Conservation (phyloP, 2,113 vertebrate genomes). For the Mastomys coucha region DNA sequence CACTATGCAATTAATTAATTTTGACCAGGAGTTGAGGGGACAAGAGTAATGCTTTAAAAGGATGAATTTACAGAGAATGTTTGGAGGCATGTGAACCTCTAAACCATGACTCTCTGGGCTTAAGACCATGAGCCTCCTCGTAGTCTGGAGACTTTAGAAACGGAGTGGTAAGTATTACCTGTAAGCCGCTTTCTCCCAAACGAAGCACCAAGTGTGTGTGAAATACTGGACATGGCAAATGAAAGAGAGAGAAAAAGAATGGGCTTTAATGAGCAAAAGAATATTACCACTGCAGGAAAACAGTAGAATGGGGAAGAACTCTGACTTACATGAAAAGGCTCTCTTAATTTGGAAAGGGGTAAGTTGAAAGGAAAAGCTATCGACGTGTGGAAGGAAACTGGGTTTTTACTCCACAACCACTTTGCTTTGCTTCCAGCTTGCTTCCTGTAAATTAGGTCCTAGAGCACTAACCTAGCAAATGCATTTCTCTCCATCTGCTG, state of each 20-base stretch:
- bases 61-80: not conserved
- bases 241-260: conserved; percentile 10
- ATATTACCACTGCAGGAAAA: not conserved
- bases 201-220: not conserved
- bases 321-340: not conserved
- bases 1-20: conserved; percentile 2
- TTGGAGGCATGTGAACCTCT: not conserved
- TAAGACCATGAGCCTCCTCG: not conserved
- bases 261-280: conserved; percentile 11
- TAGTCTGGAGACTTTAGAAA: not conserved
- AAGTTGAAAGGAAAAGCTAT: not conserved
- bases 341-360: conserved; percentile 53
- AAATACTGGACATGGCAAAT: not conserved
- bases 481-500: not conserved
- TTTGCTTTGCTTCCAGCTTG: not conserved
- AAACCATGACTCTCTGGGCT: not conserved
- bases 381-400: not conserved
- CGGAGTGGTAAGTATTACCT: not conserved
- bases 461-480: not conserved
- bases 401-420: not conserved
- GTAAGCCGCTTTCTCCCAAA: not conserved
- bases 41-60: conserved; percentile 3
- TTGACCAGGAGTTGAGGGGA: not conserved
- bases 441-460: not conserved
- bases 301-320: not conserved